These are phyloP conservation scores for Glandiceps talaboti DNA, from an alignment of 53 echinoderm and acorn worm genomes.

Conservation along the genomic window DNA sequence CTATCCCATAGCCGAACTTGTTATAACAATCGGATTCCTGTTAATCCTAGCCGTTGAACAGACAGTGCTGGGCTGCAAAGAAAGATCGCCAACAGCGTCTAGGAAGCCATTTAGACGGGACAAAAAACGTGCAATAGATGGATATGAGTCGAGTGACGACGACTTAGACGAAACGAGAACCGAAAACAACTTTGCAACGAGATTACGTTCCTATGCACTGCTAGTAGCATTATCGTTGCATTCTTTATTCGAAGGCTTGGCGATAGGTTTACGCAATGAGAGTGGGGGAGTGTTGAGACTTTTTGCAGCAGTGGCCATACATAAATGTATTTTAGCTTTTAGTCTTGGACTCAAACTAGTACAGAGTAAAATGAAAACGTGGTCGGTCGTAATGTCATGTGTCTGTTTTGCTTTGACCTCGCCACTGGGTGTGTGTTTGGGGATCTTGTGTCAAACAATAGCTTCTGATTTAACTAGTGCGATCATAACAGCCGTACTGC, in stretches of 20 bases:
- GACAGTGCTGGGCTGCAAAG: slow-evolving; percentile 8
- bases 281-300: slow-evolving; percentile 14
- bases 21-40: slow-evolving; percentile 15
- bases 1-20: slow-evolving; percentile 22
- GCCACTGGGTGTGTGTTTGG: slow-evolving; percentile 30
- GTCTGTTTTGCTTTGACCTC: slow-evolving; percentile 34
- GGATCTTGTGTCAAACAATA: slow-evolving; percentile 19
- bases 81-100: too few species aligned
- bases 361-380: slow-evolving; percentile 1
- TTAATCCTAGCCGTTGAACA: slow-evolving; percentile 19
- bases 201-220: slow-evolving; percentile 13
- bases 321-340: slow-evolving; percentile 49
- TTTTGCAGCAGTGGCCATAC: slow-evolving; percentile 34
- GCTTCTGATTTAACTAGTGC: slow-evolving; percentile 24
- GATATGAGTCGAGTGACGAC: background rate
- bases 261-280: slow-evolving; percentile 20
- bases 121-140: background rate
- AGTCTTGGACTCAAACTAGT: slow-evolving; percentile 46
- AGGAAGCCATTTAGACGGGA: background rate
- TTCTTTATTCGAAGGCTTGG: slow-evolving; percentile 47
- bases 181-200: background rate
- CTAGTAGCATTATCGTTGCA: slow-evolving; percentile 31
- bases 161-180: background rate
- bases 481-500: slow-evolving; percentile 17
- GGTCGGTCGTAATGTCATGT: slow-evolving; percentile 3